These are phyloP conservation scores for Phalanger gymnotis DNA, from an alignment of 2,797 vertebrate genomes.

Conservation along the genomic window DNA sequence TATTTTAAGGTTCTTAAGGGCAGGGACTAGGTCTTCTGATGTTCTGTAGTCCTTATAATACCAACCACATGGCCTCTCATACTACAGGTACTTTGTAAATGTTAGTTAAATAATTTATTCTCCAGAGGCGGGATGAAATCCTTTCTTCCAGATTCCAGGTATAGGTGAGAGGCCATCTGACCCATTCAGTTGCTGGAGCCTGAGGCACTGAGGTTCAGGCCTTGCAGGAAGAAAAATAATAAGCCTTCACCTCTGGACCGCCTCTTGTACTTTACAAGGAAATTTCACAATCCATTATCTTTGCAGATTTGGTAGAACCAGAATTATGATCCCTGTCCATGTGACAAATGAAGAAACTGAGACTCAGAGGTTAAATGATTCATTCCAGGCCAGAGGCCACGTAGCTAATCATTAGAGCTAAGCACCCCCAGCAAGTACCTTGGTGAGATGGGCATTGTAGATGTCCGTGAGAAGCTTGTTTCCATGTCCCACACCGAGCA, in stretches of 20 bases:
- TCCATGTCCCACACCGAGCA: conserved; percentile 90
- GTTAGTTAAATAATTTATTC: neutral
- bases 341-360: neutral
- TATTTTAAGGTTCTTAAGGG: neutral
- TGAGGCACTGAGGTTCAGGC: neutral
- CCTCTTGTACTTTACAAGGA: neutral
- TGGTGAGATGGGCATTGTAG: conserved; percentile 87
- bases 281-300: neutral
- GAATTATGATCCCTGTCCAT: neutral
- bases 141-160: neutral
- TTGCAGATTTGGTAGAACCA: neutral
- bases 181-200: neutral
- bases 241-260: neutral
- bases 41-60: neutral
- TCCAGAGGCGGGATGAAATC: neutral
- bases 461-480: conserved; percentile 87
- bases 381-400: neutral
- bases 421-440: conserved; percentile 84
- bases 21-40: neutral
- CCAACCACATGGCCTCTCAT: neutral
- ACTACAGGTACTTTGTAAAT: neutral
- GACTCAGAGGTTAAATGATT: neutral
- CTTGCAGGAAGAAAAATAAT: neutral
- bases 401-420: neutral
- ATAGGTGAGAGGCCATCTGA: neutral